phyloP scores from a whole-genome alignment of 2,888 invertebrate genomes.

The Cepaea hortensis region DNA sequence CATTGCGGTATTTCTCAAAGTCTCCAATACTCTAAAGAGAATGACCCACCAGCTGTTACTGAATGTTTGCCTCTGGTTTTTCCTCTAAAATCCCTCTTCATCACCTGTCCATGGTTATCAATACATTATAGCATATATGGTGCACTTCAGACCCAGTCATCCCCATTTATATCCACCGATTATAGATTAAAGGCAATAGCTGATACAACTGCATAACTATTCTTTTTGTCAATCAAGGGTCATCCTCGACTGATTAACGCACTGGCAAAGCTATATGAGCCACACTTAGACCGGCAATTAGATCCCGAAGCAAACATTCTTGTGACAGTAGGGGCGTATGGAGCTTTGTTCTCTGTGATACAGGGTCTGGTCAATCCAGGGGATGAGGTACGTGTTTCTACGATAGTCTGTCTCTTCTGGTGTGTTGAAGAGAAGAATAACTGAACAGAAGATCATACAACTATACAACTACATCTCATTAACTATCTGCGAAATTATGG shows the following conservation, averaged over 20 bases:
- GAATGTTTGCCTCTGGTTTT: too few species aligned
- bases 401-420: too few species aligned
- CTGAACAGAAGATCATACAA: neutral
- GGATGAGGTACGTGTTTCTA: constrained; percentile 77
- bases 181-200: too few species aligned
- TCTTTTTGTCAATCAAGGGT: constrained; percentile 81
- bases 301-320: constrained; percentile 90
- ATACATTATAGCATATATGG: too few species aligned
- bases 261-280: constrained; percentile 89
- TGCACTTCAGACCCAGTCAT: too few species aligned
- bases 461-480: neutral
- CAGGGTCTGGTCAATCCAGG: constrained; percentile 90
- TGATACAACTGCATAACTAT: too few species aligned
- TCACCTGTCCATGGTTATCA: too few species aligned
- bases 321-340: constrained; percentile 95
- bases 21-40: too few species aligned
- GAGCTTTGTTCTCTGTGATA: constrained; percentile 91
- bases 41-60: too few species aligned
- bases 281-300: constrained; percentile 85
- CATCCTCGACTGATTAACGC: constrained; percentile 92
- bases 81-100: too few species aligned
- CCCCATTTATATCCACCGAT: too few species aligned
- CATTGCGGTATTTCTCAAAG: too few species aligned
- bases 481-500: neutral
- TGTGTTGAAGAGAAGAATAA: constrained; percentile 8